Base-by-base conservation (phyloP, 2,113 vertebrate genomes). In the Eurypyga helias region DNA sequence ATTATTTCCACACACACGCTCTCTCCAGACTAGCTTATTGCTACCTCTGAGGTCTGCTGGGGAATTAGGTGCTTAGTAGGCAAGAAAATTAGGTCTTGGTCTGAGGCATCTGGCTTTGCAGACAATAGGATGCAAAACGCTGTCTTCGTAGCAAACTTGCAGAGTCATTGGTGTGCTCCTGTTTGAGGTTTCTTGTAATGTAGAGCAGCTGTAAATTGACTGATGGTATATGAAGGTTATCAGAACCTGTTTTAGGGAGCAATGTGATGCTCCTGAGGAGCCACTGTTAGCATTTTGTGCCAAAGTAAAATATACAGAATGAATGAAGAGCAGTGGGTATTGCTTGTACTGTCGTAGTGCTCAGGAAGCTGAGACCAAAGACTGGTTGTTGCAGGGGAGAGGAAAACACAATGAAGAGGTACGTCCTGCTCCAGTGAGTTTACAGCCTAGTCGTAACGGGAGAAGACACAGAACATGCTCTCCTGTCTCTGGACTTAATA, bases 401-500 rank as follows among this genome's bases (percentile, higher is more conserved):
- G 25, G 41, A 48, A 79, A 96, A 82, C 33, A 41, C 58, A 49
- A 89, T 85, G 36, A 87, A 77, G 69, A 91, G 55, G 38, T 94
- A 76, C 28, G 29, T 64, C 43, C 60, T 4, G 13, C 91, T 95
- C 49, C 80, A 60, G 43, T 89, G 93, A 95, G 41, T 97, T 97
- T 94, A 85, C 83, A 84, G 61, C 33, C 18, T 91, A 36, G 64
- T 85, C 0, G 0, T 89, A 89, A 83, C 0, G 0, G 55, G 43
- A 83, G 21, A 92, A 77, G 83, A 86, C 83, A 86, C 49, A 86
- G 83, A 96, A 89, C 65, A 52, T 52, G 77, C 83, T 93, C 78
- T 83, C 3, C 70, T 87, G 38, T 83, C 51, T 34, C 73, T 76
- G 73, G 31, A 90, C 31, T 87, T 94, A 92, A 72, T 61, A 82